phyloP scores from a whole-genome alignment of 1,140 invertebrate genomes.

The Atopsyche davidsoni region DNA sequence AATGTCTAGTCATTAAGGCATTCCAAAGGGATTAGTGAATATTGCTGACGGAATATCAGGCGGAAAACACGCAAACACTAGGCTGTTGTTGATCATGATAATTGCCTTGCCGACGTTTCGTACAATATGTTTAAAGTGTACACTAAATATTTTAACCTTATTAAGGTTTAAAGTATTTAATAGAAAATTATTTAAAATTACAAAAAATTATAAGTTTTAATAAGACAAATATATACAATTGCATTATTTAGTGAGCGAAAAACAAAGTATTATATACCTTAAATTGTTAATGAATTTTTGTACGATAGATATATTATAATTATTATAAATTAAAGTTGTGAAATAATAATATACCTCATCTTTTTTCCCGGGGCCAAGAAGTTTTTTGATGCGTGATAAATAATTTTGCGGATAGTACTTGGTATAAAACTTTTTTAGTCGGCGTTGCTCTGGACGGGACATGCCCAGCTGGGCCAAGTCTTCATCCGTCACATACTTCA shows the following conservation, averaged over 20 bases:
- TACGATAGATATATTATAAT: neutral
- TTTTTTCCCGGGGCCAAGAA: slow-evolving; percentile 57
- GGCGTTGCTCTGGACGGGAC: slow-evolving; percentile 89
- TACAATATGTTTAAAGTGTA: no score
- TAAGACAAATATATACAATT: slow-evolving; percentile 1
- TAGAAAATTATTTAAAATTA: no score
- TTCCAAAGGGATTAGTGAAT: no score
- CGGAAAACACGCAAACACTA: no score
- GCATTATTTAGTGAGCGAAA: neutral
- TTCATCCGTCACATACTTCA: slow-evolving; percentile 94
- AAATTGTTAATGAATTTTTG: neutral
- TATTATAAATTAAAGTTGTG: neutral
- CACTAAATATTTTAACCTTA: no score
- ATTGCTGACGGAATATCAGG: no score
- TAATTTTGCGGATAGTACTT: slow-evolving; percentile 92
- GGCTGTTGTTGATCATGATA: no score
- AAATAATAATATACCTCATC: slow-evolving; percentile 43
- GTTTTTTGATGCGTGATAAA: slow-evolving; percentile 82
- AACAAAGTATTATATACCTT: neutral
- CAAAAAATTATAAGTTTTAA: no score
- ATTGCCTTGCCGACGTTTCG: no score
- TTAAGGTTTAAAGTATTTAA: no score
- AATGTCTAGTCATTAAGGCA: no score
- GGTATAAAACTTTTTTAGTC: slow-evolving; percentile 88
- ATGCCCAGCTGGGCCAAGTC: slow-evolving; percentile 89